Evolutionary conservation across 2,113 vertebrate genomes (phyloP).

Genomic region (Phalacrocorax pelagicus): DNA sequence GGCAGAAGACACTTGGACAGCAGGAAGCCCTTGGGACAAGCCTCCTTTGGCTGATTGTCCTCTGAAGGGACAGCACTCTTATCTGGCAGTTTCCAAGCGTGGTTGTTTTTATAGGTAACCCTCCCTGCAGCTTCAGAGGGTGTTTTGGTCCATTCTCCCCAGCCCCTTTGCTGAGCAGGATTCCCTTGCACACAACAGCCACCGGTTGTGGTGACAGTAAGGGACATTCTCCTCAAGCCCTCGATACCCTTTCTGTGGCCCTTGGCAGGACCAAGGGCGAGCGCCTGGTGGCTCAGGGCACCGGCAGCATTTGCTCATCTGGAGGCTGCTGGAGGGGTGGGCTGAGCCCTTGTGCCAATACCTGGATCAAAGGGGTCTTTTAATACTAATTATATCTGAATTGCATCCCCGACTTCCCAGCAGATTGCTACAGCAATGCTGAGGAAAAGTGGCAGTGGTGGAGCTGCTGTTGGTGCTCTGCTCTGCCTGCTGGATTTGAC

Average conservation of each 20-base stretch:
- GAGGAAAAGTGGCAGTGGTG: not conserved
- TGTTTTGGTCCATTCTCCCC: not conserved
- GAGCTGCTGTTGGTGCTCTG: not conserved
- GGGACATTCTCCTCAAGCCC: not conserved
- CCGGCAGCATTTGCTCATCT: not conserved
- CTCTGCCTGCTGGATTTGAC: not conserved
- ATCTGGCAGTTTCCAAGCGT: not conserved
- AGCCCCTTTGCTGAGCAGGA: not conserved
- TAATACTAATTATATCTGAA: not conserved
- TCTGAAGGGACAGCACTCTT: not conserved
- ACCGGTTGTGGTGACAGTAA: not conserved
- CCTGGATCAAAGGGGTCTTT: not conserved
- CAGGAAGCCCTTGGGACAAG: not conserved
- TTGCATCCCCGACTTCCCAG: not conserved
- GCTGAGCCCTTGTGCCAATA: not conserved
- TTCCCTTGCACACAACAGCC: not conserved
- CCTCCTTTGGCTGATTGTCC: not conserved
- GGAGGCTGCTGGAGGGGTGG: not conserved
- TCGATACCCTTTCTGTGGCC: fast-evolving
- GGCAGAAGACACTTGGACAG: not conserved
- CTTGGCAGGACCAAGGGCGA: not conserved
- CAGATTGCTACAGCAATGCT: slow-evolving; percentile 7
- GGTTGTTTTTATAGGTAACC: not conserved
- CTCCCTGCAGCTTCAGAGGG: not conserved
- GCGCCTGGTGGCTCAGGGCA: fast-evolving